These are phyloP conservation scores for Eupithecia tripunctaria DNA, from an alignment of 2,888 invertebrate species.

Conservation along the genomic window DNA sequence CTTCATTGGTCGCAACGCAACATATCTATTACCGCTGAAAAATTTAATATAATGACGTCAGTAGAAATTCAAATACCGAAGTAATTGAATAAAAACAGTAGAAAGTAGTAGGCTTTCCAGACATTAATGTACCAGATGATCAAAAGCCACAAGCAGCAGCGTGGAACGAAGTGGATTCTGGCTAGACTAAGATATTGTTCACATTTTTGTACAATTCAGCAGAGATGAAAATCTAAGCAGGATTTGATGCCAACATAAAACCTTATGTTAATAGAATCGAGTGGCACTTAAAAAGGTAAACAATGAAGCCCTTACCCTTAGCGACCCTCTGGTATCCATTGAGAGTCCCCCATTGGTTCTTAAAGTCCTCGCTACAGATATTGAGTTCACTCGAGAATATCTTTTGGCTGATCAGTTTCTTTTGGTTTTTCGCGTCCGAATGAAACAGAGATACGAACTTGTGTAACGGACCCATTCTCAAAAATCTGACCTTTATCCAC, in stretches of 20 bases:
- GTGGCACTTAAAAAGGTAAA: background rate
- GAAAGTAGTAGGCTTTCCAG: conserved; percentile 35
- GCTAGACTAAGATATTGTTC: conserved; percentile 31
- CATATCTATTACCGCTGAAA: background rate
- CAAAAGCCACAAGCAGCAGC: conserved; percentile 38
- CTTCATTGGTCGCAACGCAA: background rate
- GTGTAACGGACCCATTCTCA: conserved; percentile 85
- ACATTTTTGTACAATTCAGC: conserved; percentile 20
- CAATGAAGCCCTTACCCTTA: conserved; percentile 62
- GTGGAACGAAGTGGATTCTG: conserved; percentile 36
- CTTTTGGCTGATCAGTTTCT: conserved; percentile 75
- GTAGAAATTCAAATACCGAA: background rate
- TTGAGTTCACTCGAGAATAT: conserved; percentile 85
- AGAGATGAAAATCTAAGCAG: background rate
- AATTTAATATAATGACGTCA: conserved; percentile 2
- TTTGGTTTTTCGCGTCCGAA: conserved; percentile 79
- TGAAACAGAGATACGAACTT: conserved; percentile 86
- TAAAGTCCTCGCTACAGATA: conserved; percentile 76
- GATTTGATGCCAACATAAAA: background rate
- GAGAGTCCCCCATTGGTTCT: conserved; percentile 83
- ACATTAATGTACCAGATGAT: conserved; percentile 36
- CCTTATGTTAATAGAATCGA: background rate
- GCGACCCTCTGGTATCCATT: conserved; percentile 72
- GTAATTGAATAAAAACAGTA: background rate
- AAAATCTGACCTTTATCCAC: conserved; percentile 10